These are phyloP conservation scores for Oncorhynchus masou DNA, from an alignment of 2,113 vertebrate genomes.

Conservation along the genomic window DNA sequence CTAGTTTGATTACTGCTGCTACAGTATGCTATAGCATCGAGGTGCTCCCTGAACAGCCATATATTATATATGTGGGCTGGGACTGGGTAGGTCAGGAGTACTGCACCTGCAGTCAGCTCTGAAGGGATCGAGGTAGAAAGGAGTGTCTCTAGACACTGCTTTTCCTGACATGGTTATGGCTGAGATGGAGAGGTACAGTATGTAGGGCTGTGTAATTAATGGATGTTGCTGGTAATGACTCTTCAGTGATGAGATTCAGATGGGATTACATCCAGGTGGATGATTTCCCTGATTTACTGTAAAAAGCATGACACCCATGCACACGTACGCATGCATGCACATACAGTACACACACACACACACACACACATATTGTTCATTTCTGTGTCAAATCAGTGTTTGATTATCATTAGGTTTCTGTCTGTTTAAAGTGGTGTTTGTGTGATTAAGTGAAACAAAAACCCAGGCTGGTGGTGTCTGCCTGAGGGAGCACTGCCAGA, in stretches of 20 bases:
- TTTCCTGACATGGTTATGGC: background rate
- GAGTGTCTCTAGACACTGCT: background rate
- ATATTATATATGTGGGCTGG: background rate
- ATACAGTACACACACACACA: too few relatives aligned
- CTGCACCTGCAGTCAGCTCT: background rate
- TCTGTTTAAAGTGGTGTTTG: background rate
- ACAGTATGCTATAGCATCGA: background rate
- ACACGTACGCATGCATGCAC: too few relatives aligned
- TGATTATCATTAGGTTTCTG: background rate
- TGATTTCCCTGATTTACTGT: too few relatives aligned
- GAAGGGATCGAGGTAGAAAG: background rate
- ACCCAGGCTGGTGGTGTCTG: conserved; percentile 4
- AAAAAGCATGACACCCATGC: too few relatives aligned
- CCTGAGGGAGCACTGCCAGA: background rate
- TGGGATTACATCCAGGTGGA: too few relatives aligned
- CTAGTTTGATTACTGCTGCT: background rate
- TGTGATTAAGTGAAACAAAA: background rate
- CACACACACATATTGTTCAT: too few relatives aligned
- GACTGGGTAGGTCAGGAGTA: background rate
- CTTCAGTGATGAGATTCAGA: too few relatives aligned
- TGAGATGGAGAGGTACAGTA: background rate
- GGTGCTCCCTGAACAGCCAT: background rate
- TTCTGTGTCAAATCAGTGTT: background rate
- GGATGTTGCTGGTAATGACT: too few relatives aligned
- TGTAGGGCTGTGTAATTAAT: too few relatives aligned